phyloP scores from a whole-genome alignment of 2,888 invertebrate genomes.

The Amphipoea oculea region DNA sequence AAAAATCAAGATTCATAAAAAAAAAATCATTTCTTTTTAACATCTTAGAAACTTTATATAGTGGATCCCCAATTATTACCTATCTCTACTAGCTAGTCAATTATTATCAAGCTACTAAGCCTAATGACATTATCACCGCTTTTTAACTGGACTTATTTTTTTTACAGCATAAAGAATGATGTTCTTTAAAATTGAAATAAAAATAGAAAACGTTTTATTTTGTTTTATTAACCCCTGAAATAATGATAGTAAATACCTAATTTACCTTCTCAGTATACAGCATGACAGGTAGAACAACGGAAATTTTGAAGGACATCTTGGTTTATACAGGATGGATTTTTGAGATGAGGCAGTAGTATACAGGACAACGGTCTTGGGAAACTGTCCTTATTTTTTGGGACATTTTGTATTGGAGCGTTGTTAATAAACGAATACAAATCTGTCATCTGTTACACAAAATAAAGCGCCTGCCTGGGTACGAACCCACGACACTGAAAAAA shows the following conservation, averaged over 20 bases:
- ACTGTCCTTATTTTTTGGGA: too few species aligned
- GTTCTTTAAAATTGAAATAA: background rate
- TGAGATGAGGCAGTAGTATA: background rate
- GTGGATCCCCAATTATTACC: background rate
- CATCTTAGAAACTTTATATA: background rate
- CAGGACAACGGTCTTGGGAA: background rate
- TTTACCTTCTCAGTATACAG: background rate
- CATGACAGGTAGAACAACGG: too few species aligned
- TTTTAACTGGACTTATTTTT: background rate
- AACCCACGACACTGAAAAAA: too few species aligned
- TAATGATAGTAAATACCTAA: background rate
- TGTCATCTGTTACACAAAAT: too few species aligned
- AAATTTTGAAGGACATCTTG: background rate
- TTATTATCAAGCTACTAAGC: background rate
- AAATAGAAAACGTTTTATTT: background rate
- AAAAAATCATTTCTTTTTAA: background rate
- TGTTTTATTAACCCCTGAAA: conserved; percentile 15
- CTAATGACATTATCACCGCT: background rate
- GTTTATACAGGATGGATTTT: background rate
- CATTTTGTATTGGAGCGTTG: too few species aligned
- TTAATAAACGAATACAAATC: too few species aligned
- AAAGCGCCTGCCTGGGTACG: too few species aligned
- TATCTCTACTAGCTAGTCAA: too few species aligned
- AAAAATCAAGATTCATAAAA: background rate
- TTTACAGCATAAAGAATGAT: conserved; percentile 16